phyloP scores from a whole-genome alignment of 2,113 vertebrate species.

The Cyanoliseus patagonus region DNA sequence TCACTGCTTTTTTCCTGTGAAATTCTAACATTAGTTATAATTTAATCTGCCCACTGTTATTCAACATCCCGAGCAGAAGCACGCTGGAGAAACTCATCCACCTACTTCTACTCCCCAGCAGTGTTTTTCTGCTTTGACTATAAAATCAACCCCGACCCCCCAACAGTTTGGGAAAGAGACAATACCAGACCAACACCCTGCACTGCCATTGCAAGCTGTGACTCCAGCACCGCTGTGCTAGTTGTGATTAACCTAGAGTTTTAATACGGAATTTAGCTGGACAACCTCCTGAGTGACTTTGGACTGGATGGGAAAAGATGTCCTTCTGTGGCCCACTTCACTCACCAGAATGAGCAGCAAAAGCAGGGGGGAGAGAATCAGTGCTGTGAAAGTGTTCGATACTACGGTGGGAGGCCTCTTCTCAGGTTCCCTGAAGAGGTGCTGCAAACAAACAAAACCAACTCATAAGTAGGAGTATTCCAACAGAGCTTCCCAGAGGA shows the following conservation, averaged over 20 bases:
- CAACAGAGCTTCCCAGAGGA: not conserved
- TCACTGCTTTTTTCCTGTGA: not conserved
- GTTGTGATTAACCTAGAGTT: not conserved
- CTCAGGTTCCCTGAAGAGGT: slow-evolving; percentile 96
- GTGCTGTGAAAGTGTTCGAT: slow-evolving; percentile 93
- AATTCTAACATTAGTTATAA: not conserved
- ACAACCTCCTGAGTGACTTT: not conserved
- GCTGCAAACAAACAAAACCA: slow-evolving; percentile 75
- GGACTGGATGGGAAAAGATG: not conserved
- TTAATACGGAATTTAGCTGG: not conserved
- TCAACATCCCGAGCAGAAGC: not conserved
- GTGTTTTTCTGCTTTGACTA: not conserved
- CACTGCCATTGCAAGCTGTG: not conserved
- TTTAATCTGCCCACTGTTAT: not conserved
- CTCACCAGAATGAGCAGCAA: slow-evolving; percentile 94
- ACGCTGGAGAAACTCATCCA: not conserved
- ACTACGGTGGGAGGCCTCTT: slow-evolving; percentile 95
- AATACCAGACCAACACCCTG: not conserved
- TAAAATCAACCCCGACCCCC: not conserved
- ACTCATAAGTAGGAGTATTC: not conserved
- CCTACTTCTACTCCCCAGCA: not conserved
- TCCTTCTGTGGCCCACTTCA: not conserved
- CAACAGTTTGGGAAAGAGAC: not conserved
- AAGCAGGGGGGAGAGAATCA: slow-evolving; percentile 90
- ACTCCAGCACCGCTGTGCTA: not conserved